These are phyloP conservation scores for Brienomyrus longianalis DNA, from an alignment of 2,113 vertebrate species.

Conservation along the genomic window DNA sequence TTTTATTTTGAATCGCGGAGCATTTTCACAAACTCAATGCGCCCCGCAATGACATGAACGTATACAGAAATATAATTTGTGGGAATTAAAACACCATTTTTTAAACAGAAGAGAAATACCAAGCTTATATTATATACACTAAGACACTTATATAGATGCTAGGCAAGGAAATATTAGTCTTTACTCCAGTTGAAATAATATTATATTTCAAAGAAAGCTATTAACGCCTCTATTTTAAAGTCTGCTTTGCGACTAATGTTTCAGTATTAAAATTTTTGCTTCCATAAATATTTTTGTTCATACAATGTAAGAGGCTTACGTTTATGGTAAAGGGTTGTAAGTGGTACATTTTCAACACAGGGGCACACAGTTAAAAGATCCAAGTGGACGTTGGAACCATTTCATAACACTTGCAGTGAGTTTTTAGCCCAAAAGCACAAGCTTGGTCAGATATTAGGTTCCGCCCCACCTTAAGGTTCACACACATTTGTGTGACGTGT, in stretches of 20 bases:
- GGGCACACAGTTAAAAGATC: neutral
- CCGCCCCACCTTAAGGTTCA: neutral
- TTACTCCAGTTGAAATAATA: constrained; percentile 11
- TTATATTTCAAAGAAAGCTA: constrained; percentile 13
- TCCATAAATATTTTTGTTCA: neutral
- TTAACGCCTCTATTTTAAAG: constrained; percentile 9
- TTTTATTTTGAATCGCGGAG: neutral
- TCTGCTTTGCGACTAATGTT: constrained; percentile 6
- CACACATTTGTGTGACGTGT: neutral
- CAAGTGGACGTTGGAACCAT: neutral
- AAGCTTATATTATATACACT: constrained; percentile 18
- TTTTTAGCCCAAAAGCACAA: neutral
- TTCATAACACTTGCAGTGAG: neutral
- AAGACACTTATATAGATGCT: constrained; percentile 16
- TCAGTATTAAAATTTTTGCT: neutral
- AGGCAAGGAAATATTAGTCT: constrained; percentile 10
- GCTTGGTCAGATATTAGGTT: neutral
- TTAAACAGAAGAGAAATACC: constrained; percentile 10
- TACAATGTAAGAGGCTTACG: neutral
- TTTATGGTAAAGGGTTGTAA: neutral
- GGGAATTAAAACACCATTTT: constrained; percentile 1
- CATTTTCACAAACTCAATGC: neutral
- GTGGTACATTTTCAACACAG: neutral
- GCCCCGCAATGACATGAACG: neutral
- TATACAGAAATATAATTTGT: constrained; percentile 9